phyloP scores from a whole-genome alignment of 2,888 invertebrate genomes.

The Clusia tigrina region DNA sequence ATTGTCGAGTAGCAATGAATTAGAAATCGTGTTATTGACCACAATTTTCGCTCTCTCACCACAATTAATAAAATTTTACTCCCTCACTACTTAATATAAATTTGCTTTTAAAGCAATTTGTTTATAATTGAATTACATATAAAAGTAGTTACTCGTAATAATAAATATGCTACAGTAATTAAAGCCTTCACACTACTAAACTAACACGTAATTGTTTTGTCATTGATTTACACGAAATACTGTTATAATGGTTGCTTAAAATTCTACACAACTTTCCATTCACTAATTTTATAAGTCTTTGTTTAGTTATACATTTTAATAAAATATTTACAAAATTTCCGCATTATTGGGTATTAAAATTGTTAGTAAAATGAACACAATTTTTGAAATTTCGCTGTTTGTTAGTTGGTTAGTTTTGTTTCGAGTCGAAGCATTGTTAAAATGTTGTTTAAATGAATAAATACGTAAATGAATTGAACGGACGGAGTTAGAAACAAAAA shows the following conservation, averaged over 20 bases:
- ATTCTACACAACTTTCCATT: conserved; percentile 50
- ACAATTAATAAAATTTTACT: too few species aligned
- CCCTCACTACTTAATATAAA: too few species aligned
- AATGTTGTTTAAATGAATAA: not conserved
- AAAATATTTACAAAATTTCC: conserved; percentile 29
- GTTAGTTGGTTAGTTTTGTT: not conserved
- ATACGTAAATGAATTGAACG: conserved; percentile 21
- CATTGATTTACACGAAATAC: not conserved
- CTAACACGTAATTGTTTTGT: too few species aligned
- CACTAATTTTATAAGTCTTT: conserved; percentile 18
- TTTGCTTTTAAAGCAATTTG: too few species aligned
- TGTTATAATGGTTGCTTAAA: conserved; percentile 8
- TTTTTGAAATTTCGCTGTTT: not conserved
- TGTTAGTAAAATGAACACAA: conserved; percentile 4
- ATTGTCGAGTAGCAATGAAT: too few species aligned
- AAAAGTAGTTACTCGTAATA: conserved; percentile 35
- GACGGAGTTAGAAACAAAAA: conserved; percentile 24
- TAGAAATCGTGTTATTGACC: too few species aligned
- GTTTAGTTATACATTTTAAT: conserved; percentile 17
- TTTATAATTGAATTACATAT: too few species aligned
- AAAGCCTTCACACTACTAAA: conserved; percentile 8
- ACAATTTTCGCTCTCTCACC: too few species aligned
- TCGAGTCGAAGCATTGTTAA: not conserved
- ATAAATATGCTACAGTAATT: conserved; percentile 5
- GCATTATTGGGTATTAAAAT: conserved; percentile 16